Conservation (phyloP, 2,888 invertebrate species). For the Synanthedon andrenaeformis region DNA sequence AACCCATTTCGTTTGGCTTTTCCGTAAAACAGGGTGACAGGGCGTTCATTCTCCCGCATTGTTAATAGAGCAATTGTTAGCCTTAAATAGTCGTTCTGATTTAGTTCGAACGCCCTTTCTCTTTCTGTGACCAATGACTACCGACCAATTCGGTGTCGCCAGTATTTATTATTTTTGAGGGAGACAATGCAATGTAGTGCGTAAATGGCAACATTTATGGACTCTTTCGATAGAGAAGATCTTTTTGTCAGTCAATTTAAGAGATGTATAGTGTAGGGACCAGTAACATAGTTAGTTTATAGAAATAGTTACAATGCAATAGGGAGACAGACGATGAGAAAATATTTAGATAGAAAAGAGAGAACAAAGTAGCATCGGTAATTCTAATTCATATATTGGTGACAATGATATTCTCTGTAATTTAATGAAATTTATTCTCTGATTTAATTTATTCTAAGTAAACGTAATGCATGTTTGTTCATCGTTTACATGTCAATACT, state of each 20-base stretch:
- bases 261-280: conserved; percentile 1
- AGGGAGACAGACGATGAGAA: no score
- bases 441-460: no score
- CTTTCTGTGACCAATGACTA: not conserved
- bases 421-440: no score
- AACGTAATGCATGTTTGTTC: no score
- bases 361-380: no score
- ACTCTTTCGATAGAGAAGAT: not conserved
- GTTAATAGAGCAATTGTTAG: conserved; percentile 38
- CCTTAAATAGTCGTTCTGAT: conserved; percentile 6
- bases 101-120: not conserved
- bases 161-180: conserved; percentile 6
- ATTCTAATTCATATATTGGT: no score
- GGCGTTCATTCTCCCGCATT: conserved; percentile 25
- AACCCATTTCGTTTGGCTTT: conserved; percentile 25
- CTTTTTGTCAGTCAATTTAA: conserved; percentile 5
- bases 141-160: not conserved
- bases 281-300: not conserved
- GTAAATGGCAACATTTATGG: conserved; percentile 2
- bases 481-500: no score
- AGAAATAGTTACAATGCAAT: no score
- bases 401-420: no score
- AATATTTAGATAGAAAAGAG: no score
- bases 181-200: conserved; percentile 6
- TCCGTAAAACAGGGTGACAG: conserved; percentile 19